phyloP scores from a whole-genome alignment of 1,140 invertebrate species.

The Littorina saxatilis region DNA sequence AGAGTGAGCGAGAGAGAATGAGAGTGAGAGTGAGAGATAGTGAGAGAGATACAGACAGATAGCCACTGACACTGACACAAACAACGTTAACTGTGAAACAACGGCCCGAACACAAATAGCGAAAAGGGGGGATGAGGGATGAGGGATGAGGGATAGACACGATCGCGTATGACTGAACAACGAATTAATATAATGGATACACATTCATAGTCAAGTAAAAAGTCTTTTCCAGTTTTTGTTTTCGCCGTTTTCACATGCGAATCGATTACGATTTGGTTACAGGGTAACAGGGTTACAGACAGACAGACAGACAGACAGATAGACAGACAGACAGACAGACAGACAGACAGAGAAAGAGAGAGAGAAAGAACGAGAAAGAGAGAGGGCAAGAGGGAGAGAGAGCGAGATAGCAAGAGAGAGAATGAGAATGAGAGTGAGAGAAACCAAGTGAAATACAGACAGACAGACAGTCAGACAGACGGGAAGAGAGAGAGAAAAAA shows the following conservation, averaged over 20 bases:
- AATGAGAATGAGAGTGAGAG: background rate
- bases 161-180: too few species aligned
- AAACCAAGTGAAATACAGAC: background rate
- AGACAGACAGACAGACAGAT: background rate
- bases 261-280: background rate
- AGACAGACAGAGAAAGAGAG: background rate
- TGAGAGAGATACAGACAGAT: background rate
- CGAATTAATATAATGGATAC: too few species aligned
- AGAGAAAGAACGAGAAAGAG: background rate
- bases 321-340: constrained; percentile 3
- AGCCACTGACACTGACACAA: background rate
- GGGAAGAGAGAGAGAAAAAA: background rate
- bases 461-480: background rate
- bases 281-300: background rate
- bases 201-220: too few species aligned
- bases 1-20: background rate
- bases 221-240: too few species aligned
- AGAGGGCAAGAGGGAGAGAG: background rate
- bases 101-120: too few species aligned
- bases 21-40: background rate
- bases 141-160: too few species aligned
- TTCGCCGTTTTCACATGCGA: too few species aligned
- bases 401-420: background rate
- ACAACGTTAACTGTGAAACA: background rate
- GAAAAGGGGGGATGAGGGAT: too few species aligned